Evolutionary conservation across 2,113 vertebrate species (phyloP).

Genomic region (Reinhardtius hippoglossoides): DNA sequence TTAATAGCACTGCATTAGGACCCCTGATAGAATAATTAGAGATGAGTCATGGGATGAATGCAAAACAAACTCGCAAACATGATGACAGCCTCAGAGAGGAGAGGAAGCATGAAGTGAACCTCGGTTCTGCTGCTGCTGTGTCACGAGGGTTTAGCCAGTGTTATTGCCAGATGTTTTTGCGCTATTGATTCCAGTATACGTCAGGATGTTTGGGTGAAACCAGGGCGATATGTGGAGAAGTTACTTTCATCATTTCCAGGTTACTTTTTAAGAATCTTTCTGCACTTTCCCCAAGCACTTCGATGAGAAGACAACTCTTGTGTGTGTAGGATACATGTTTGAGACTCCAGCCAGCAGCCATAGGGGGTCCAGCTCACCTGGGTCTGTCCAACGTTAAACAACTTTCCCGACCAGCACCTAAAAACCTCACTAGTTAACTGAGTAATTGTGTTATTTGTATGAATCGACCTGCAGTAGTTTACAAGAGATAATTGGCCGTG

Average conservation of each 20-base stretch:
- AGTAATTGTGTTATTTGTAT: background rate
- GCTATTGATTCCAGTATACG: background rate
- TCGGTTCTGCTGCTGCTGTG: conserved; percentile 14
- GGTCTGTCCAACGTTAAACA: background rate
- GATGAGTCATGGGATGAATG: background rate
- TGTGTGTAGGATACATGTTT: too few species aligned
- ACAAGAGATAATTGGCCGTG: too few species aligned
- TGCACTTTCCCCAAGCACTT: too few species aligned
- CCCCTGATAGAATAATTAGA: background rate
- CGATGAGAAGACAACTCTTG: too few species aligned
- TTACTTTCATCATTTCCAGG: too few species aligned
- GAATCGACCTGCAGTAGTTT: too few species aligned
- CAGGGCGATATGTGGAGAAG: too few species aligned
- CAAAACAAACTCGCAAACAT: too few species aligned
- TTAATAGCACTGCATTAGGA: background rate
- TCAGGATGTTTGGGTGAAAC: too few species aligned
- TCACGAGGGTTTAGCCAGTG: background rate
- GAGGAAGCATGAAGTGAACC: background rate
- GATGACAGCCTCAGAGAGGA: too few species aligned
- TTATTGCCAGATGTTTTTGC: conserved; percentile 28
- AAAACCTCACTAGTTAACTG: background rate
- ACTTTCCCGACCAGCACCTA: background rate
- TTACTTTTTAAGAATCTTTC: too few species aligned
- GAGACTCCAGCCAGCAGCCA: background rate
- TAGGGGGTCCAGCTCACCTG: background rate